These are phyloP conservation scores for Sphyrna mokarran DNA, from an alignment of 2,113 vertebrate genomes.

Conservation along the genomic window DNA sequence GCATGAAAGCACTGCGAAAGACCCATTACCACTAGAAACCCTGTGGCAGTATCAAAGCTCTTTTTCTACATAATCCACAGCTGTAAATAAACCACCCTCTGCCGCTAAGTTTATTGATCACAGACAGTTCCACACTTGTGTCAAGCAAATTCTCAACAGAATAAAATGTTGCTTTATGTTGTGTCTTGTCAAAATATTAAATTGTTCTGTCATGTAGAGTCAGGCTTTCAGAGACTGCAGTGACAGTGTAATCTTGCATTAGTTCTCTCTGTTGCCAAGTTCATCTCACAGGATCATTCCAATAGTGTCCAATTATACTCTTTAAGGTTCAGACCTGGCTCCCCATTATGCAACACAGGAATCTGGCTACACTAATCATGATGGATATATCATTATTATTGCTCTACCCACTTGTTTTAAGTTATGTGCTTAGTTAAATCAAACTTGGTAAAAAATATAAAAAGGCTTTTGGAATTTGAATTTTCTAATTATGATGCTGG, in stretches of 20 bases:
- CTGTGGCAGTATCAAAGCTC: constrained; percentile 79
- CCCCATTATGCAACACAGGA: not conserved
- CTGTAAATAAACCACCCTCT: constrained; percentile 91
- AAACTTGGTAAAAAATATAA: not conserved
- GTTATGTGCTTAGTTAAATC: not conserved
- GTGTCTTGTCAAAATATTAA: constrained; percentile 97
- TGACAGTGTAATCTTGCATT: constrained; percentile 71
- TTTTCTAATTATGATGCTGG: not conserved
- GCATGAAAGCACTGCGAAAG: constrained; percentile 84
- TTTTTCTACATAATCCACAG: constrained; percentile 88
- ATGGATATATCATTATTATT: not conserved
- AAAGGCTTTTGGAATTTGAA: constrained; percentile 27
- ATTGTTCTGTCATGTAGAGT: constrained; percentile 84
- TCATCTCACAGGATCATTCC: constrained; percentile 62
- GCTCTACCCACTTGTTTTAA: constrained; percentile 13
- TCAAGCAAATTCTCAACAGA: constrained; percentile 87
- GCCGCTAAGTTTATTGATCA: constrained; percentile 95
- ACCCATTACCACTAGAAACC: constrained; percentile 79
- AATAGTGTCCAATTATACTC: constrained; percentile 33
- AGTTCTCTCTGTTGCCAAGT: constrained; percentile 68
- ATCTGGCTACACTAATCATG: not conserved
- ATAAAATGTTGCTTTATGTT: constrained; percentile 97
- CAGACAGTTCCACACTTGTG: constrained; percentile 84
- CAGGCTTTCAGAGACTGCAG: constrained; percentile 66
- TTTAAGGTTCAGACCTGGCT: constrained; percentile 32